Base-by-base conservation (phyloP, 1,140 invertebrate genomes). In the Amyelois transitella region DNA sequence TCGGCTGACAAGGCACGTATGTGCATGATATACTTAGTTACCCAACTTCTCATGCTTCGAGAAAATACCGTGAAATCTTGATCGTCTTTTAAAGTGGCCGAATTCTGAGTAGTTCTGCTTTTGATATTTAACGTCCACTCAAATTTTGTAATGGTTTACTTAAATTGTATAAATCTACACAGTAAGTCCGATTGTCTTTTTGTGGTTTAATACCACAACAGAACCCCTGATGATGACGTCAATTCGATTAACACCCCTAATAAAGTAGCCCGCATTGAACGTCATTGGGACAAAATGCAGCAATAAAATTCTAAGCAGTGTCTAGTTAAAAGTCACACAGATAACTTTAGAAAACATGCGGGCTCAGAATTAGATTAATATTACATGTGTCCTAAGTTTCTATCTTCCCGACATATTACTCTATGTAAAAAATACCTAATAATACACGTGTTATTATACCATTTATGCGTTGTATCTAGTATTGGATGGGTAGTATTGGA, bases 301-400 rank as follows among this genome's bases (percentile, higher is more conserved):
- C 69, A 79, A 79, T 76, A 77, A 79, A 76, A 76, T 56, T 60
- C 64, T 65, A 76, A 74, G 66, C 72, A 62, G 66, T 53, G 63
- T 61, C 58, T 70, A 77, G 72, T 72, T 76, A 79, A 73, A 72
- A 70, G 58, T 69, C 69, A 63, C 66, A 61, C 64, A 70, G 68
- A 76, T 75, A 78, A 73, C 49, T 52, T 48, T 67, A 69, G 55
- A 55, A 58, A 62, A 62, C 60, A 79, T 79, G 74, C 76, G 76
- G 76, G 76, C 28, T 21, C 45, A 48, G 18, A 48, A 48, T 21
- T 20, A 45, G n/a, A n/a, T 5, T 19, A 21, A 12, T 1, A 45
- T 18, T 45, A 45, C 6, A 8, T 19, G 18, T 19, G 10, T 45
- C 8, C 10, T 45, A 19, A 19, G 12, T 17, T 45, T n/a, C n/a